Percentiles rank a stretch among this genome's conserved stretches.
phyloP scores from a whole-genome alignment of 2,113 vertebrate species.

The Butorides virescens region DNA sequence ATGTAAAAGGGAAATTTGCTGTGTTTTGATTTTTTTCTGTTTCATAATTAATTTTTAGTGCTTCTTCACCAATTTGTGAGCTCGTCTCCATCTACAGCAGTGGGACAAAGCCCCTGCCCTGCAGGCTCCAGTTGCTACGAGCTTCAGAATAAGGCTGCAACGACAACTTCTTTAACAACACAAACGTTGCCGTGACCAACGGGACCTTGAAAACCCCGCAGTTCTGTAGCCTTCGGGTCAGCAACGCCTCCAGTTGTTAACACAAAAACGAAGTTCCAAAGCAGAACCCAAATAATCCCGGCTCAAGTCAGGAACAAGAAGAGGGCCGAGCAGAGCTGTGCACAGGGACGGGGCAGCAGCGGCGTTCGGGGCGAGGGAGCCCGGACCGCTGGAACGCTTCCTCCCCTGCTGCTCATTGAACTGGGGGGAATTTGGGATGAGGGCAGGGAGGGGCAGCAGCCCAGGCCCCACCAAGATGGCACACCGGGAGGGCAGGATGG shows the following conservation, averaged over 20 bases:
- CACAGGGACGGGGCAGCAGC: background rate
- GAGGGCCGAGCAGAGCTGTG: background rate
- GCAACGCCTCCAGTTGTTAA: background rate
- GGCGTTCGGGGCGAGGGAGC: background rate
- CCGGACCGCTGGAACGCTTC: accelerated
- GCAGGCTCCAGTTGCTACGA: background rate
- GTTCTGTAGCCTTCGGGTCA: background rate
- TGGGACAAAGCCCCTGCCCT: accelerated
- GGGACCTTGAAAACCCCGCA: background rate
- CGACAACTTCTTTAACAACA: background rate
- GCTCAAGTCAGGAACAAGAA: background rate
- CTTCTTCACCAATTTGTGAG: background rate
- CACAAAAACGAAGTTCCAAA: background rate
- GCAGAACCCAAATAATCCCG: background rate
- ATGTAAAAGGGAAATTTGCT: background rate
- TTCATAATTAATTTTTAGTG: background rate
- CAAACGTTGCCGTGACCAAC: accelerated
- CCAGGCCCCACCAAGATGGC: background rate
- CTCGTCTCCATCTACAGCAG: background rate
- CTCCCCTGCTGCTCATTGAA: background rate
- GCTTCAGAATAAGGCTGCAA: background rate
- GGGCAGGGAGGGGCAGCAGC: background rate
- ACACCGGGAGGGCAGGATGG: too few species aligned
- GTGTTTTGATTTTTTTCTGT: background rate
- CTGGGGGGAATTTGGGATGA: background rate